Evolutionary conservation across 2,113 vertebrate genomes (phyloP).

Genomic region (Microcebus jonahi): DNA sequence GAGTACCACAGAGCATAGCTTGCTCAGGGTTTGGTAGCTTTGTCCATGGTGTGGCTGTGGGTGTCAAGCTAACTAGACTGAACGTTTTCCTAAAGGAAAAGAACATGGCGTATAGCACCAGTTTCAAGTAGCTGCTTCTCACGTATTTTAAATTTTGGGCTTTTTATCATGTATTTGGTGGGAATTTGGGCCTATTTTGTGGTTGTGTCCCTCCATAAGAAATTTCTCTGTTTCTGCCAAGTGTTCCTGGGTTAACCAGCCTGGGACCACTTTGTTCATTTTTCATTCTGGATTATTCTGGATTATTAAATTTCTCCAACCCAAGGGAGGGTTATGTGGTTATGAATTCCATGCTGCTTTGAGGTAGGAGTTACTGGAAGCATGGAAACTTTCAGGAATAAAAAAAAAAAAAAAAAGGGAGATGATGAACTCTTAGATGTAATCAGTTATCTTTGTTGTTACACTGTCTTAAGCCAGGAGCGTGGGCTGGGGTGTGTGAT

Average conservation of each 20-base stretch:
- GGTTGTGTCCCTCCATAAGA: background rate
- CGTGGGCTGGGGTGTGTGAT: background rate
- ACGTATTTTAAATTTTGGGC: background rate
- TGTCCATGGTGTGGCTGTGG: background rate
- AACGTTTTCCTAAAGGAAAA: background rate
- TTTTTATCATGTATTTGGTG: background rate
- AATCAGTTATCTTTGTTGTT: background rate
- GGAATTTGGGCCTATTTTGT: background rate
- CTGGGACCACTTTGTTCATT: background rate
- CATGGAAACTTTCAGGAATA: background rate
- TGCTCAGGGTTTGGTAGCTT: conserved; percentile 12
- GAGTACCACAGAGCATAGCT: background rate
- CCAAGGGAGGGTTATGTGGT: background rate
- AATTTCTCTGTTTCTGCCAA: background rate
- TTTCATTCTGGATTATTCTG: conserved; percentile 1
- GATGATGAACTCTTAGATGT: background rate
- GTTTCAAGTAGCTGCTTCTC: background rate
- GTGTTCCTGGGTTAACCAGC: background rate
- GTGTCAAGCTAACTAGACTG: background rate
- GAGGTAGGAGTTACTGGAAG: background rate
- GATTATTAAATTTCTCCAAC: background rate
- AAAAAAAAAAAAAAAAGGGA: too few relatives aligned
- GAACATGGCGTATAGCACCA: fast-evolving
- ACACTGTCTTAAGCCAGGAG: background rate
- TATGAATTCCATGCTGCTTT: background rate